Conservation (phyloP, 2,113 vertebrate species). For the Turdus rufiventris region DNA sequence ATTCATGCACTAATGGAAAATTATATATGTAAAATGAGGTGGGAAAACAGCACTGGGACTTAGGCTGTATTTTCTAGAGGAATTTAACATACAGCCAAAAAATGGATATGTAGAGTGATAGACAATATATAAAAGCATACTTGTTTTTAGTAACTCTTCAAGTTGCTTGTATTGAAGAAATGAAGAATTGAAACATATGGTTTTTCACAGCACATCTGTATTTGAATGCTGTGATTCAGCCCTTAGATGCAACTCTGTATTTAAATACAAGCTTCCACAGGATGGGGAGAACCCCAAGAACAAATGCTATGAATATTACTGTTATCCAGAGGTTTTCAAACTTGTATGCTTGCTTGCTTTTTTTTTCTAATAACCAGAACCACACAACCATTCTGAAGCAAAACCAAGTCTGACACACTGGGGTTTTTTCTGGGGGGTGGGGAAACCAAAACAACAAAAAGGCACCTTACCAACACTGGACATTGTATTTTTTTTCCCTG, state of each 20-base stretch:
- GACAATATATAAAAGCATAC: not conserved
- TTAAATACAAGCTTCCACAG: not conserved
- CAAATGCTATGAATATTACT: not conserved
- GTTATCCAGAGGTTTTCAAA: not conserved
- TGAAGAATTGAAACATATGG: not conserved
- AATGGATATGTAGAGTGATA: not conserved
- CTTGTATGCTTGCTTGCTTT: accelerated
- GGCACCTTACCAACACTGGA: not conserved
- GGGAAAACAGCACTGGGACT: not conserved
- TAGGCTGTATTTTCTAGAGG: not conserved
- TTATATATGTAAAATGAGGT: not conserved
- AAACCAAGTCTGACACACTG: not conserved
- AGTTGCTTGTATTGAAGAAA: not conserved
- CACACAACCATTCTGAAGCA: not conserved
- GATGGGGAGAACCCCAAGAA: not conserved
- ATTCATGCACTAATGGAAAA: not conserved
- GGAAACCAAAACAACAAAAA: not conserved
- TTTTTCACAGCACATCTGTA: not conserved
- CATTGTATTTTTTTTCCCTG: no score
- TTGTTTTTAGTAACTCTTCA: not conserved
- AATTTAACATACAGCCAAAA: not conserved
- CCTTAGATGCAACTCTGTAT: not conserved
- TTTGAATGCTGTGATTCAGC: not conserved
- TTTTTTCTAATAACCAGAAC: not conserved
- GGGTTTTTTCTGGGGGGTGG: not conserved